A percentile compares a stretch with the other conserved stretches of the same genome.
Conservation (phyloP, 2,113 vertebrate species). For the Oryzias curvinotus region DNA sequence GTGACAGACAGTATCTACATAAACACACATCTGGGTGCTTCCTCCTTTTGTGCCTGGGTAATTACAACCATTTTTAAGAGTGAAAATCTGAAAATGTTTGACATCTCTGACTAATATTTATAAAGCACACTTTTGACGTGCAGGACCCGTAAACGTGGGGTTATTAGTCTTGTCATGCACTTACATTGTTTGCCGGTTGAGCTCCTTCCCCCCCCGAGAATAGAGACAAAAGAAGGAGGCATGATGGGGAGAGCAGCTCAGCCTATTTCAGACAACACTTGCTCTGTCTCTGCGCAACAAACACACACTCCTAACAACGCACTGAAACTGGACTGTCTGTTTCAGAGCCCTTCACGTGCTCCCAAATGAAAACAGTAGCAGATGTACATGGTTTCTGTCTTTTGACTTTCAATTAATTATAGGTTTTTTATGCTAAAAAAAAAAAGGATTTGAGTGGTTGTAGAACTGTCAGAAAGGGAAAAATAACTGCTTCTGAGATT, state of each 20-base stretch:
- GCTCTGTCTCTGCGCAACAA: constrained; percentile 62
- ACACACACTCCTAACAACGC: constrained; percentile 57
- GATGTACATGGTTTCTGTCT: too few relatives aligned
- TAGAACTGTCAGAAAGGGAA: constrained; percentile 43
- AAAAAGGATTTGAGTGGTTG: not conserved
- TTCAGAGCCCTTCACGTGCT: constrained; percentile 37
- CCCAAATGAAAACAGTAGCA: constrained; percentile 30
- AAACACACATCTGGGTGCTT: not conserved
- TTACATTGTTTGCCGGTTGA: constrained; percentile 74
- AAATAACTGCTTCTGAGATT: constrained; percentile 52
- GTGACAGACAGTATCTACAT: constrained; percentile 21
- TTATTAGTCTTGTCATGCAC: constrained; percentile 64
- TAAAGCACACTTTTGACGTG: too few relatives aligned
- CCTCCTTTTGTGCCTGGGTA: not conserved
- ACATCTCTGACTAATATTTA: too few relatives aligned
- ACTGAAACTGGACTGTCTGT: constrained; percentile 50
- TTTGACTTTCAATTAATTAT: too few relatives aligned
- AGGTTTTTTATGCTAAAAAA: too few relatives aligned
- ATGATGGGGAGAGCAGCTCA: constrained; percentile 63
- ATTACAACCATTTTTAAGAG: too few relatives aligned
- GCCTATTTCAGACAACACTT: constrained; percentile 77
- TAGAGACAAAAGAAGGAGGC: constrained; percentile 74
- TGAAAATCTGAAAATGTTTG: too few relatives aligned
- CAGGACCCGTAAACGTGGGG: too few relatives aligned
- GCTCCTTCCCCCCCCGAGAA: constrained; percentile 66